Evolutionary conservation across 1,140 invertebrate species (phyloP).

Genomic region (Bombus breviceps): DNA sequence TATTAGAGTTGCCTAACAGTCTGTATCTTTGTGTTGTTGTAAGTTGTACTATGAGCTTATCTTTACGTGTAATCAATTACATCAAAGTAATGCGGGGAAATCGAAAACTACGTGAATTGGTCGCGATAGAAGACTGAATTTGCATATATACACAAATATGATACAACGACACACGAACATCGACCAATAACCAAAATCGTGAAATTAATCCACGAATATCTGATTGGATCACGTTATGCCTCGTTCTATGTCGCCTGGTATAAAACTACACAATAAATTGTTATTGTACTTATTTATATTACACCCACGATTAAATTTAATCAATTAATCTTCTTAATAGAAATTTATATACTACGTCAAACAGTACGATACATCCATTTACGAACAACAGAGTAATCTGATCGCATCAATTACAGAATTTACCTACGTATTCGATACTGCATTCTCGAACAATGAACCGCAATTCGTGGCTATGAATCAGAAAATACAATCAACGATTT

Average conservation of each 20-base stretch:
- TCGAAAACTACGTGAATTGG: too few relatives aligned
- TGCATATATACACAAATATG: background rate
- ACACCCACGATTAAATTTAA: background rate
- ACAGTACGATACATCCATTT: background rate
- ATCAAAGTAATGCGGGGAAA: too few relatives aligned
- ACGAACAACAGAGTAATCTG: background rate
- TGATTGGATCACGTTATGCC: background rate
- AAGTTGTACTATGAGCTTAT: background rate
- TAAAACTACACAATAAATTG: background rate
- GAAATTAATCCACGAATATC: background rate
- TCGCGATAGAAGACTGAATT: too few relatives aligned
- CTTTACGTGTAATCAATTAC: too few relatives aligned
- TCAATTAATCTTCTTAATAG: background rate
- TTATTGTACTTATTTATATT: background rate
- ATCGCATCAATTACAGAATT: background rate
- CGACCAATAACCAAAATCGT: background rate
- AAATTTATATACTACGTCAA: background rate
- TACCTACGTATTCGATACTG: background rate
- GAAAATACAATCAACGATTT: constrained; percentile 10
- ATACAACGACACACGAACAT: background rate
- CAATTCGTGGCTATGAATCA: background rate
- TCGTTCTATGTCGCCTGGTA: background rate
- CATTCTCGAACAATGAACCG: background rate
- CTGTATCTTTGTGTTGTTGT: background rate
- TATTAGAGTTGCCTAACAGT: background rate